Evolutionary conservation across 2,888 invertebrate genomes (phyloP).

Genomic region (Girardia tigrina): DNA sequence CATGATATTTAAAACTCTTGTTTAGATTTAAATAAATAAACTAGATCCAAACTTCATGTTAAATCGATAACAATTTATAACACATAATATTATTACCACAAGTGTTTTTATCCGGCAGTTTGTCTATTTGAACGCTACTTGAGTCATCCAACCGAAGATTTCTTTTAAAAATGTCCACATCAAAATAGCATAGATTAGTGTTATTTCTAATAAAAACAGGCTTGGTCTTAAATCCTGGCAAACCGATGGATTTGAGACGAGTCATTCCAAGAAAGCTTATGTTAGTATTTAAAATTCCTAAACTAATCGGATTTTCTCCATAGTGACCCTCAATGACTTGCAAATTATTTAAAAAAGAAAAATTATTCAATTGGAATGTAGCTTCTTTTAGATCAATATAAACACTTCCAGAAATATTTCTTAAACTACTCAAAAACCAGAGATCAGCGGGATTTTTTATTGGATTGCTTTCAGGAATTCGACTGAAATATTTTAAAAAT

Average conservation of each 20-base stretch:
- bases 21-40: too few relatives aligned
- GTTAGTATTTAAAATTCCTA: not conserved
- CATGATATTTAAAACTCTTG: too few relatives aligned
- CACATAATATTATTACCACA: too few relatives aligned
- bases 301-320: not conserved
- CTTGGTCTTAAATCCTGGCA: too few relatives aligned
- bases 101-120: too few relatives aligned
- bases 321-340: not conserved
- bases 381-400: constrained; percentile 2
- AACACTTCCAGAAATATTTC: not conserved
- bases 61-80: too few relatives aligned
- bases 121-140: not conserved
- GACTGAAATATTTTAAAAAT: not conserved
- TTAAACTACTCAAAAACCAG: not conserved
- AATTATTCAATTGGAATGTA: not conserved
- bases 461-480: not conserved
- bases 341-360: not conserved
- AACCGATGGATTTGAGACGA: not conserved
- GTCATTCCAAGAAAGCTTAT: not conserved
- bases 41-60: too few relatives aligned
- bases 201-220: not conserved
- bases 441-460: not conserved
- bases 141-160: not conserved
- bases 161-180: constrained; percentile 10
- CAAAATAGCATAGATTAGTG: not conserved